Base-by-base conservation (phyloP, 2,113 vertebrate species). In the Emberiza fucata region DNA sequence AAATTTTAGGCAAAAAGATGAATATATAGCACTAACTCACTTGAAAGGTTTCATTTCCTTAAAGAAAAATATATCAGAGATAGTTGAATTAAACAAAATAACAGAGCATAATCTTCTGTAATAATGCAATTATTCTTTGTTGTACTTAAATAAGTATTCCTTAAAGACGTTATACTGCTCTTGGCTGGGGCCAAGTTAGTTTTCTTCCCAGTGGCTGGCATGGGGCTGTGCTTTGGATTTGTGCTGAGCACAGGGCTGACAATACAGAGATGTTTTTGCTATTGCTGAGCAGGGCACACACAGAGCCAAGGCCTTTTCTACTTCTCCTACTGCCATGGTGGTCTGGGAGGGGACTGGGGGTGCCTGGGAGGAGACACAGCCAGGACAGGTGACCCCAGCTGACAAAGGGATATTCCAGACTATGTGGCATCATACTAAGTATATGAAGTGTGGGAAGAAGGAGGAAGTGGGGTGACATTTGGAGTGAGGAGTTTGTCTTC, bases 381-480 rank as follows among this genome's bases (percentile, higher is more conserved):
- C 24, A 28, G 54, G 33, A 53, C 23, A 69, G 54, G 47, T 13
- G 23, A 54, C 12, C 47, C 18, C 23, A 45, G 1, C 11, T 53
- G 39, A n/a, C 54, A 45, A 5, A 47, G 39, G 33, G 40, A 39
- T 11, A 21, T 47, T 70, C n/a, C 64, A 86, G 17, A 61, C 27
- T 14, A 1, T 6, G 9, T 4, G 39, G 3, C 22, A 51, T 39
- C 39, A 19, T 16, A 6, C 4, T 39, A 5, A 53, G 5, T 3
- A 3, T 10, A 47, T 2, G 5, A 70, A 61, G 3, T 15, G 19
- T 5, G 12, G 27, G 4, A 50, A 77, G 45, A 18, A 69, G 11
- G 4, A 42, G 1, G 27, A 22, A 27, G 1, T 0, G 4, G 14
- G 4, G 2, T 0, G 17, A 25, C 3, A 17, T 47, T 47, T 54